Percentiles rank a stretch among this genome's conserved stretches.
These are phyloP conservation scores for Apistogramma diplotaenia DNA, from an alignment of 2,113 vertebrate genomes.

Conservation along the genomic window DNA sequence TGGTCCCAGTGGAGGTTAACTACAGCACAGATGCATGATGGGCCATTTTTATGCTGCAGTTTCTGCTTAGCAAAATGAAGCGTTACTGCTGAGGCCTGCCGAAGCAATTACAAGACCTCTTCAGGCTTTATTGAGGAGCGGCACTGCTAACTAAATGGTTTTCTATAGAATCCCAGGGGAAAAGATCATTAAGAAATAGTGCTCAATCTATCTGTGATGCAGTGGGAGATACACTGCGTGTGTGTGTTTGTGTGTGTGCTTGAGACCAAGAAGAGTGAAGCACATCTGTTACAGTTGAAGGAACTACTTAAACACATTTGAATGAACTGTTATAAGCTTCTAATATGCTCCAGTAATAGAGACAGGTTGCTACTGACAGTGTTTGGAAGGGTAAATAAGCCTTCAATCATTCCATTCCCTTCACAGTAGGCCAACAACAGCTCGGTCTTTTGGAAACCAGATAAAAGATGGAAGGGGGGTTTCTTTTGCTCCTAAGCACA, in stretches of 20 bases:
- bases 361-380: slow-evolving; percentile 44
- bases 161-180: slow-evolving; percentile 58
- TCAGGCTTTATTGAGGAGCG: slow-evolving; percentile 47
- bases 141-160: slow-evolving; percentile 63
- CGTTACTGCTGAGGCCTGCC: slow-evolving; percentile 22
- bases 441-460: slow-evolving; percentile 7
- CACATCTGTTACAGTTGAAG: slow-evolving; percentile 56
- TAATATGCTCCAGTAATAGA: slow-evolving; percentile 54
- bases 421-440: not conserved
- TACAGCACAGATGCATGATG: slow-evolving; percentile 19
- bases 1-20: slow-evolving; percentile 32
- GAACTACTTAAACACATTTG: slow-evolving; percentile 57
- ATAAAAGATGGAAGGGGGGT: not conserved
- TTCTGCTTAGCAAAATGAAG: slow-evolving; percentile 41
- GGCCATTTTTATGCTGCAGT: slow-evolving; percentile 11
- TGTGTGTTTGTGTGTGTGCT: slow-evolving; percentile 18
- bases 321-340: slow-evolving; percentile 41
- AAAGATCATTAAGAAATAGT: slow-evolving; percentile 58
- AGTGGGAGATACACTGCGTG: not conserved
- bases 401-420: slow-evolving; percentile 29
- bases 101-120: slow-evolving; percentile 63
- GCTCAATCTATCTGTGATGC: slow-evolving; percentile 43
- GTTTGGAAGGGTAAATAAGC: slow-evolving; percentile 35
- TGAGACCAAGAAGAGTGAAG: slow-evolving; percentile 31
- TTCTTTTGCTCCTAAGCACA: not conserved